These are phyloP conservation scores for Ceratosolen fusciceps DNA, from an alignment of 1,140 invertebrate genomes.

Conservation along the genomic window DNA sequence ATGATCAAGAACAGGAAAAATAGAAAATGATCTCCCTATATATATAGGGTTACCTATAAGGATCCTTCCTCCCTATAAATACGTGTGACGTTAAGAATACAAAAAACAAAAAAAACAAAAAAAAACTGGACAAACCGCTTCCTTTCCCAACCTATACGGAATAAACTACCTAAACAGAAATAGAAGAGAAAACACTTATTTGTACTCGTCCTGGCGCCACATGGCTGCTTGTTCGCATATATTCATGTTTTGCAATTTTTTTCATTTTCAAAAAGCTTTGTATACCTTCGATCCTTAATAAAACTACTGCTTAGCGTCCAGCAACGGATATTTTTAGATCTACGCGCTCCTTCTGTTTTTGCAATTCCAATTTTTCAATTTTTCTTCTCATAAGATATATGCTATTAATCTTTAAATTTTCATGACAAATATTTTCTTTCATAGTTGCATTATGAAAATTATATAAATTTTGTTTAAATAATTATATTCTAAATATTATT, in stretches of 20 bases:
- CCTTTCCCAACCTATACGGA: conserved; percentile 54
- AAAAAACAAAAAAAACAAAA: conserved; percentile 46
- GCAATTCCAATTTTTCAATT: conserved; percentile 31
- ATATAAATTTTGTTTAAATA: too few species aligned
- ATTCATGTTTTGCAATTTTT: conserved; percentile 59
- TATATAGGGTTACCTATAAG: conserved; percentile 1
- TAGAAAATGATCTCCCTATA: neutral
- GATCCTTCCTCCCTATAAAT: conserved; percentile 17
- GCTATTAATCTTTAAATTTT: conserved; percentile 6
- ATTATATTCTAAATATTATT: too few species aligned
- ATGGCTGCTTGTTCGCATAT: conserved; percentile 53
- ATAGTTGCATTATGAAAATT: too few species aligned
- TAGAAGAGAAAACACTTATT: conserved; percentile 37
- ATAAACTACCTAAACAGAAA: conserved; percentile 25
- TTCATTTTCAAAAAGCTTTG: conserved; percentile 50
- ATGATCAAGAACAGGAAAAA: neutral
- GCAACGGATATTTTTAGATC: conserved; percentile 49
- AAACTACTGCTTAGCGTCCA: conserved; percentile 62
- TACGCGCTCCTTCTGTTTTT: conserved; percentile 9
- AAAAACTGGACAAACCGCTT: conserved; percentile 60
- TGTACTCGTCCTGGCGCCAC: conserved; percentile 64
- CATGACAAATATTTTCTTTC: neutral
- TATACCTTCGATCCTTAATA: conserved; percentile 47
- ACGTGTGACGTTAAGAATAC: conserved; percentile 40
- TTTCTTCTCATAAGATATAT: neutral